Evolutionary conservation across 2,113 vertebrate species (phyloP).

Genomic region (Erpornis zantholeuca): DNA sequence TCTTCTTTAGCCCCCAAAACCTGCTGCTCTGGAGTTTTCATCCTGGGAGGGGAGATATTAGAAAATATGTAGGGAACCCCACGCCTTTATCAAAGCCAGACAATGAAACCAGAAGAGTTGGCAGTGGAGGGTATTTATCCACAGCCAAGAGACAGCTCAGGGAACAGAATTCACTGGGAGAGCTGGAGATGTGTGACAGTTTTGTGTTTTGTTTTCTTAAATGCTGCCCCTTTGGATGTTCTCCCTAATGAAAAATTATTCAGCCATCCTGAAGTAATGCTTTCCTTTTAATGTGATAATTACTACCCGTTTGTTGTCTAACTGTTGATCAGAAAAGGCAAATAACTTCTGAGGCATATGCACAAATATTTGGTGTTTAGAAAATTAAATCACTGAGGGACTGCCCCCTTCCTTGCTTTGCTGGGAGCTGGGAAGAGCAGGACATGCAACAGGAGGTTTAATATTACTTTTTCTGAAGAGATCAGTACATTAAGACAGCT

Average conservation of each 20-base stretch:
- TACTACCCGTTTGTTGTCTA: neutral
- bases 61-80: neutral
- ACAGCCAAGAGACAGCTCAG: neutral
- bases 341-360: neutral
- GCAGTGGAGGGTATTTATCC: neutral
- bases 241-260: constrained; percentile 49
- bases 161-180: neutral
- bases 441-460: neutral
- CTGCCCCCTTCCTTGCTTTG: neutral
- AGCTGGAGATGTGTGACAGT: neutral
- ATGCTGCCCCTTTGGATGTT: neutral
- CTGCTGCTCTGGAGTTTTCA: neutral
- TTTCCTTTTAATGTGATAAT: constrained; percentile 20
- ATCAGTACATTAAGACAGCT: neutral
- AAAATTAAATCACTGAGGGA: neutral
- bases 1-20: neutral
- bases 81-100: neutral
- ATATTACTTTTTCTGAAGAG: neutral
- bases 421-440: neutral
- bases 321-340: constrained; percentile 9
- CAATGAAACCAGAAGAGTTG: neutral
- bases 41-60: neutral
- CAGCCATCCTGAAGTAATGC: neutral
- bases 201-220: neutral
- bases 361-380: neutral